Evolutionary conservation across 2,797 vertebrate species (phyloP), one percentile per base, ranked within the genome.

Genomic region (Staurois parvus): DNA sequence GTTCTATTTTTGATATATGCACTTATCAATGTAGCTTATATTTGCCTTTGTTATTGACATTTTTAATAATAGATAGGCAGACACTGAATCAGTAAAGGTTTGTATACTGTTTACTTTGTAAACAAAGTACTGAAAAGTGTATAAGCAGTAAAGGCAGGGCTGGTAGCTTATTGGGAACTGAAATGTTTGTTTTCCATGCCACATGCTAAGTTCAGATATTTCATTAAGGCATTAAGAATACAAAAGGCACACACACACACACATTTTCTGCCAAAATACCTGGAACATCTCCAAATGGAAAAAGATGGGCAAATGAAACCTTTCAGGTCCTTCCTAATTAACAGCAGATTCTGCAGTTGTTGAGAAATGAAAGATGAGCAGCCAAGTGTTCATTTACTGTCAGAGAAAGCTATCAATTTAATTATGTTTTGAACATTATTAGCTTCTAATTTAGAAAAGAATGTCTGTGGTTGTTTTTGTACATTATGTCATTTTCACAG

Each of bases 261-360:
- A 69, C 40, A 56, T 56, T 26, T 32, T 48, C 77, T 70, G 84
- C 77, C 84, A 85, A 85, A 75, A 80, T 69, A 81, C 37, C 77
- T 80, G 77, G 70, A 52, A 69, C 30, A 32, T 59, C 28, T 59
- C 59, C 59, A 85, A 74, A 85, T 45, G 10, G 56, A 56, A 48
- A 74, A 85, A 17, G 28, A 74, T 32, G 4, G 45, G 30, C 11
- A 37, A 74, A 75, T 74, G 0, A 75, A 73, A 80, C 56, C 62
- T 73, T 72, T 80, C 70, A 37, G 79, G 64, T 68, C 48, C 48
- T 32, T 52, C 0, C 72, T 75, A 85, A 85, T 85, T 81, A 75
- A 34, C 40, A 17, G 34, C 62, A 79, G 52, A 85, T 79, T 84
- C 32, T 78, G 30, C 37, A 79, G 17, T 24, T 82, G 52, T n/a